Percentiles rank a stretch among this genome's conserved stretches.
These are phyloP conservation scores for Musca domestica DNA, from an alignment of 1,140 invertebrate species.

Conservation along the genomic window DNA sequence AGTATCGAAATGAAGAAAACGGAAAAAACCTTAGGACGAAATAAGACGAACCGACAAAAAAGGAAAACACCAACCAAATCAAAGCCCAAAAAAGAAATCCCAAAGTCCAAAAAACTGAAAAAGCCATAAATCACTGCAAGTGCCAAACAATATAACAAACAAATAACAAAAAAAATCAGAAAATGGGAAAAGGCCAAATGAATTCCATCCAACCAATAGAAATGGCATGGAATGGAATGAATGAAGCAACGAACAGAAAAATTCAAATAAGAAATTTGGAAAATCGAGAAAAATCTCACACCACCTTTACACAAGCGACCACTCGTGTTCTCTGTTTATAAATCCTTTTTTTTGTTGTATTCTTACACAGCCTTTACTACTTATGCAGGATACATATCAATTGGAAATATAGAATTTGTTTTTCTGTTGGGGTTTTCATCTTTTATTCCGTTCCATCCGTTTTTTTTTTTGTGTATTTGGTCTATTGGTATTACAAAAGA, in stretches of 20 bases:
- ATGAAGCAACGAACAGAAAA: background rate
- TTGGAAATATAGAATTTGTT: conserved; percentile 9
- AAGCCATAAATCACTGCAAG: conserved; percentile 18
- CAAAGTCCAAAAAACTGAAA: conserved; percentile 12
- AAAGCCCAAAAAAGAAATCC: background rate
- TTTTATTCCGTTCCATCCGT: no score
- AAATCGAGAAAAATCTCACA: background rate
- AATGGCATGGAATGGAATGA: background rate
- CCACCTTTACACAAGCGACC: conserved; percentile 5
- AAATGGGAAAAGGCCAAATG: background rate
- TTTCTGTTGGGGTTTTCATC: conserved; percentile 6
- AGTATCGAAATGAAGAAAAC: background rate
- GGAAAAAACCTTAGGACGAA: background rate
- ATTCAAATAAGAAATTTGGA: conserved; percentile 19
- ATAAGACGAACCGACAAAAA: background rate
- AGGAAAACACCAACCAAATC: background rate
- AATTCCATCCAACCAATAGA: background rate
- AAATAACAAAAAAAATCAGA: background rate
- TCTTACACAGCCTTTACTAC: no score
- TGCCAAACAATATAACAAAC: conserved; percentile 10
- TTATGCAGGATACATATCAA: conserved; percentile 17
- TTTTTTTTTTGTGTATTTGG: no score
- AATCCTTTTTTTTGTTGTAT: conserved; percentile 16
- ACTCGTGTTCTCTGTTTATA: conserved; percentile 6
- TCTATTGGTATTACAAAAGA: background rate